These are phyloP conservation scores for Potorous gilbertii DNA, from an alignment of 2,797 vertebrate species.

Conservation along the genomic window DNA sequence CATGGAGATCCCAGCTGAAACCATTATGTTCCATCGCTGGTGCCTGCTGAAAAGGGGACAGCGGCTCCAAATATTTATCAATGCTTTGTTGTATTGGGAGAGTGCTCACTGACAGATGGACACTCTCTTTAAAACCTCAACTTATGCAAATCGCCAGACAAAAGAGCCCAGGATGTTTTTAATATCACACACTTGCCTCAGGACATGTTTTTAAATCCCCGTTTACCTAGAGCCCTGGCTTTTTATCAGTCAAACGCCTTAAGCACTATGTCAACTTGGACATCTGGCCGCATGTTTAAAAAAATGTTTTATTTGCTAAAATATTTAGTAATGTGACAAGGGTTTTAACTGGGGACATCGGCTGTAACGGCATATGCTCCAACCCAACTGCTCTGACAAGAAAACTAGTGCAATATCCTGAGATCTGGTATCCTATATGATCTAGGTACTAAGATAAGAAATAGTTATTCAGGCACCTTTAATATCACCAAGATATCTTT, in stretches of 20 bases:
- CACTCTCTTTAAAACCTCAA: conserved; percentile 88
- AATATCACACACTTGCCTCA: conserved; percentile 94
- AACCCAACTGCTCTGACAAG: conserved; percentile 49
- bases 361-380: conserved; percentile 68
- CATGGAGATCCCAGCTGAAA: conserved; percentile 81
- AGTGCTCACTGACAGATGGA: conserved; percentile 95
- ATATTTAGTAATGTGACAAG: conserved; percentile 86
- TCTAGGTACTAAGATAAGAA: not conserved
- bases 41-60: conserved; percentile 74
- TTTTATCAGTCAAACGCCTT: conserved; percentile 98
- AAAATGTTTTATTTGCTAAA: conserved; percentile 86
- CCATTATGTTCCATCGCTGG: conserved; percentile 65
- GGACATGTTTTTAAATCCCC: conserved; percentile 96
- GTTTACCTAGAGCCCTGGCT: conserved; percentile 92
- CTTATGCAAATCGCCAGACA: conserved; percentile 95
- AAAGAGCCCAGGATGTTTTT: conserved; percentile 96
- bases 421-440: conserved; percentile 56
- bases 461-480: accelerated
- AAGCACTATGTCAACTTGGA: conserved; percentile 96
- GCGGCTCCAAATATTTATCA: conserved; percentile 76
- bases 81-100: conserved; percentile 93
- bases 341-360: conserved; percentile 77
- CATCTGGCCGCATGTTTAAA: conserved; percentile 95
- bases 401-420: conserved; percentile 58
- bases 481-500: not conserved